Percentiles rank a stretch among this genome's conserved stretches.
phyloP scores from a whole-genome alignment of 2,888 invertebrate species.

The Vanessa cardui region DNA sequence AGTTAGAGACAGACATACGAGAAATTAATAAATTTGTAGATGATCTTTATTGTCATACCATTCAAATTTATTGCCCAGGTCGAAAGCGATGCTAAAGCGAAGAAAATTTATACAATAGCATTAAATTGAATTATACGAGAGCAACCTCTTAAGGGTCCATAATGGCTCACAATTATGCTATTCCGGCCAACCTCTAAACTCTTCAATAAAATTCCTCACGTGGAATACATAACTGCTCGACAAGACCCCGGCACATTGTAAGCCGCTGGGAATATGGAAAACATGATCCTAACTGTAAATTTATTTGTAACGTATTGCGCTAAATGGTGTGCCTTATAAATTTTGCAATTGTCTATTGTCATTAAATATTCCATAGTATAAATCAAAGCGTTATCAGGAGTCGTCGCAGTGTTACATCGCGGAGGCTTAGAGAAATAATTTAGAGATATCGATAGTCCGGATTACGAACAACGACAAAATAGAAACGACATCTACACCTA shows the following conservation, averaged over 20 bases:
- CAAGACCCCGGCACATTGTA: slow-evolving; percentile 59
- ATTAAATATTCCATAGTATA: slow-evolving; percentile 78
- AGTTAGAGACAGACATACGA: neutral
- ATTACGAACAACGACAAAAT: slow-evolving; percentile 51
- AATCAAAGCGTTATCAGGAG: slow-evolving; percentile 77
- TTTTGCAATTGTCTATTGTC: slow-evolving; percentile 79
- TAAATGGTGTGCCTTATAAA: slow-evolving; percentile 74
- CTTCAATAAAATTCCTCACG: slow-evolving; percentile 43
- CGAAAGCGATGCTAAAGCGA: slow-evolving; percentile 26
- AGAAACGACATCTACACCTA: slow-evolving; percentile 47
- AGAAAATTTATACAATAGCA: slow-evolving; percentile 39
- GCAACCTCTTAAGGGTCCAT: slow-evolving; percentile 33
- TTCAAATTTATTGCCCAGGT: slow-evolving; percentile 29
- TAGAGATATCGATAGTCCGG: slow-evolving; percentile 68
- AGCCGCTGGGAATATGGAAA: slow-evolving; percentile 63
- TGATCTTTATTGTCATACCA: slow-evolving; percentile 9
- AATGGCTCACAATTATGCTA: slow-evolving; percentile 39
- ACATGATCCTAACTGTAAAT: slow-evolving; percentile 71
- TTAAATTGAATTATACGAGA: slow-evolving; percentile 40
- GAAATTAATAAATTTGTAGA: slow-evolving; percentile 2
- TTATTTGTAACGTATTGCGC: slow-evolving; percentile 69
- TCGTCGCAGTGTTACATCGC: slow-evolving; percentile 70
- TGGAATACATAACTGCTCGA: slow-evolving; percentile 68
- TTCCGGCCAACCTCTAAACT: slow-evolving; percentile 37
- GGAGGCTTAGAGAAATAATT: slow-evolving; percentile 70